Conservation (phyloP, 2,888 invertebrate species). For the Cryptophagus acutangulus region DNA sequence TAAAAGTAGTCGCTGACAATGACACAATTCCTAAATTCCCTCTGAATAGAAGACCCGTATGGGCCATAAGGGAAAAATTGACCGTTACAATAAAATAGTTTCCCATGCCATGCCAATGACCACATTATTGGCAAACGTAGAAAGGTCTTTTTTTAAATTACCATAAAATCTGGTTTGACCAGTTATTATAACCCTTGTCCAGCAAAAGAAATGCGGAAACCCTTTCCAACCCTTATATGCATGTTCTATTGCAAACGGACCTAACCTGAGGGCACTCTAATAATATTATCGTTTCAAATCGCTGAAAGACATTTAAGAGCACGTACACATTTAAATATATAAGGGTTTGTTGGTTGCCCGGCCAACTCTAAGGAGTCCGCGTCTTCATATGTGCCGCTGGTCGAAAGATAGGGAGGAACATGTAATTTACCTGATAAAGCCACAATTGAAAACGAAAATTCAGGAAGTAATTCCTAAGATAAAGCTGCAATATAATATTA, state of each 20-base stretch:
- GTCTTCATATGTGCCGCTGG: no score
- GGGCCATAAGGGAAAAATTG: neutral
- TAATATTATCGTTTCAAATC: slow-evolving; percentile 33
- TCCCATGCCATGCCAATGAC: slow-evolving; percentile 27
- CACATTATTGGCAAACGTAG: slow-evolving; percentile 22
- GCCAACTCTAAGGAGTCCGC: no score
- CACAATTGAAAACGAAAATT: no score
- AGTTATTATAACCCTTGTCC: slow-evolving; percentile 34
- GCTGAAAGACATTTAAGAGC: slow-evolving; percentile 18
- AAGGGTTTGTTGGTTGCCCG: neutral
- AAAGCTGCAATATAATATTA: no score
- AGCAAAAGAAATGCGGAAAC: slow-evolving; percentile 27
- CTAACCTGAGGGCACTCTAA: slow-evolving; percentile 26
- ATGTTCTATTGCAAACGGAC: no score
- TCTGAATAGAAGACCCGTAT: no score
- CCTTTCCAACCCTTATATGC: slow-evolving; percentile 20
- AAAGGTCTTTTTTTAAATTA: slow-evolving; percentile 32
- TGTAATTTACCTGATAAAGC: no score
- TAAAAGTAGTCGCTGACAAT: no score
- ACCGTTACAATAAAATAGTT: slow-evolving; percentile 15
- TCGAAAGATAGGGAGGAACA: no score
- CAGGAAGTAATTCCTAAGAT: no score
- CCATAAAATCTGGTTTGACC: slow-evolving; percentile 44
- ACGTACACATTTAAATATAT: slow-evolving; percentile 16
- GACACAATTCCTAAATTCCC: no score